These are phyloP conservation scores for Platalea minor DNA, from an alignment of 2,797 vertebrate species.

Conservation along the genomic window DNA sequence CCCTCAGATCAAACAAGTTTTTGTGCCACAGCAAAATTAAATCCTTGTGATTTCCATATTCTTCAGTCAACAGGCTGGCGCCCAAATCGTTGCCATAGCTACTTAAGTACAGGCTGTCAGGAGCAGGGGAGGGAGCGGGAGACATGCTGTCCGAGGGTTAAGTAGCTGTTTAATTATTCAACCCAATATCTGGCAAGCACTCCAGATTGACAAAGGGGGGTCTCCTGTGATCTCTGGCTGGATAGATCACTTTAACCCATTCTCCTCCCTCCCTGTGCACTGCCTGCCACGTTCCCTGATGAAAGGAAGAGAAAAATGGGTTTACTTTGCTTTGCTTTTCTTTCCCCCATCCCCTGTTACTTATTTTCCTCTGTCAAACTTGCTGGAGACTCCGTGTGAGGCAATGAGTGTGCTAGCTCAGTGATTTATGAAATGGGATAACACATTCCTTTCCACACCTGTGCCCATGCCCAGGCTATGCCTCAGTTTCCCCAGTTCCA, in stretches of 20 bases:
- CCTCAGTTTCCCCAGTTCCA: background rate
- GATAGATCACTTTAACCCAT: background rate
- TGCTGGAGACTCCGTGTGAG: background rate
- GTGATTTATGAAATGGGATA: fast-evolving
- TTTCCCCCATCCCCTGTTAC: fast-evolving
- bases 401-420: background rate
- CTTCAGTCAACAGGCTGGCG: slow-evolving; percentile 37
- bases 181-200: slow-evolving; percentile 21
- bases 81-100: slow-evolving; percentile 49
- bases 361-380: background rate
- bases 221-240: background rate
- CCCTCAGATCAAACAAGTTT: slow-evolving; percentile 43
- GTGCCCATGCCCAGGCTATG: background rate
- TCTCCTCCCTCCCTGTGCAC: background rate
- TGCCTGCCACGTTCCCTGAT: background rate
- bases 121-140: background rate
- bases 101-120: slow-evolving; percentile 27
- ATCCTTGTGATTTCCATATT: slow-evolving; percentile 54
- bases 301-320: background rate
- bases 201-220: slow-evolving; percentile 8
- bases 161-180: slow-evolving; percentile 56
- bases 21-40: slow-evolving; percentile 46
- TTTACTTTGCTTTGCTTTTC: background rate
- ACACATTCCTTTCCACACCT: background rate
- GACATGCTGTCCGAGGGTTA: slow-evolving; percentile 16